phyloP scores from a whole-genome alignment of 2,797 vertebrate species.

The Florisuga fusca region DNA sequence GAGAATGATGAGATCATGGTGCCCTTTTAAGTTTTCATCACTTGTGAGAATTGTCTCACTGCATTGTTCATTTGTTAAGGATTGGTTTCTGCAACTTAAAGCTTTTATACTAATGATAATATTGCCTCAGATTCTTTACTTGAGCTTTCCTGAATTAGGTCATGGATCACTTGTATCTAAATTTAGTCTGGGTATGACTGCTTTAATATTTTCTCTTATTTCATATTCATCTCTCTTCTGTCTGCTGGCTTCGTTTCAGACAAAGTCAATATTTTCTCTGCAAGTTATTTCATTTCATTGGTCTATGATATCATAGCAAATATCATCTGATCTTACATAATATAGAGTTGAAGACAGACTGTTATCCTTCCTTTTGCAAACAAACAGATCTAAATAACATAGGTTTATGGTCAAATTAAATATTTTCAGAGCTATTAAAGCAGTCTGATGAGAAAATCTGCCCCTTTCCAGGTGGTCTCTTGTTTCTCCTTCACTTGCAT shows the following conservation, averaged over 20 bases:
- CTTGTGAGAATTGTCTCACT: not conserved
- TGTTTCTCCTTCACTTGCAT: not conserved
- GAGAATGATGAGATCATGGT: not conserved
- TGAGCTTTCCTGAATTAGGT: constrained; percentile 1
- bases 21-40: not conserved
- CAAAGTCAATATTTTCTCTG: constrained; percentile 65
- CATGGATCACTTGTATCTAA: constrained; percentile 32
- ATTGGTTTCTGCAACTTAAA: constrained; percentile 8
- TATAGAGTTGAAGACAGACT: constrained; percentile 17
- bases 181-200: constrained; percentile 20
- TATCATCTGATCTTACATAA: constrained; percentile 54
- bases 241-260: constrained; percentile 65
- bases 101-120: not conserved
- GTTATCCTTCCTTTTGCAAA: constrained; percentile 56
- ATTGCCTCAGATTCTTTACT: not conserved
- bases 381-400: constrained; percentile 34
- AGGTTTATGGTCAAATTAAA: not conserved
- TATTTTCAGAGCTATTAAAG: constrained; percentile 46
- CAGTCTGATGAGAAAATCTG: not conserved
- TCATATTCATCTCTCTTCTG: constrained; percentile 44
- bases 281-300: constrained; percentile 42
- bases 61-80: not conserved
- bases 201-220: constrained; percentile 46
- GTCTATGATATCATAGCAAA: constrained; percentile 62
- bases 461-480: not conserved